Base-by-base conservation (phyloP, 2,797 vertebrate genomes). In the Pachyuromys duprasi region DNA sequence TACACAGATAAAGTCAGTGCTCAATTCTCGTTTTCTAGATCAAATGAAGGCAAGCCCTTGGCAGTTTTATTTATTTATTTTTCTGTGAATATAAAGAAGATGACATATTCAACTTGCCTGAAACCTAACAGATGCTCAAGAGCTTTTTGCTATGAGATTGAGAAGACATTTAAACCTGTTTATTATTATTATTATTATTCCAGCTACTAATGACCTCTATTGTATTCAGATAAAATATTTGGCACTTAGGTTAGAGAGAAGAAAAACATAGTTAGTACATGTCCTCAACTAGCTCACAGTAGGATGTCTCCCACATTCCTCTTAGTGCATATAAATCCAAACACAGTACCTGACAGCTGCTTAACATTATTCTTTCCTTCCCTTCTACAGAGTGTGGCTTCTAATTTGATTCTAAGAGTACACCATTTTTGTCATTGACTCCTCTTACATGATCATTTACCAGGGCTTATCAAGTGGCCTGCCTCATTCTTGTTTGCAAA, bases 401-500 rank as follows among this genome's bases (percentile, higher is more conserved):
- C 67, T 89, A 81, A 75, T 86, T 96, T 79, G 20, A 36, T 81
- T 78, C 87, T 33, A 94, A 69, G 20, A 80, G 11, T 67, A 28
- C 91, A 91, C 49, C 70, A 91, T 80, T 94, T 95, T 79, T 94
- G 24, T 70, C 65, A 69, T 4, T 86, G 89, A 79, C 70, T 90
- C 82, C 49, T 75, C 89, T 91, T 60, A 83, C 31, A 87, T 45
- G 53, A 80, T 80, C 9, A 0, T 80, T 95, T 94, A 70, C 53
- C 60, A 95, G 39, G 15, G 26, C 72, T 75, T 84, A 63, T 53
- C 39, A 63, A 92, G 81, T 87, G 72, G 70, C 92, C 90, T 93
- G 80, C 42, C 42, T 93, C 75, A 72, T 84, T 93, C 93, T 89
- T 69, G 88, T 92, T 96, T 96, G 69, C 69, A 93, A 81, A 94